Percentiles rank a stretch among this genome's conserved stretches.
phyloP scores from a whole-genome alignment of 2,797 vertebrate species.

The Cirrhinus molitorella region DNA sequence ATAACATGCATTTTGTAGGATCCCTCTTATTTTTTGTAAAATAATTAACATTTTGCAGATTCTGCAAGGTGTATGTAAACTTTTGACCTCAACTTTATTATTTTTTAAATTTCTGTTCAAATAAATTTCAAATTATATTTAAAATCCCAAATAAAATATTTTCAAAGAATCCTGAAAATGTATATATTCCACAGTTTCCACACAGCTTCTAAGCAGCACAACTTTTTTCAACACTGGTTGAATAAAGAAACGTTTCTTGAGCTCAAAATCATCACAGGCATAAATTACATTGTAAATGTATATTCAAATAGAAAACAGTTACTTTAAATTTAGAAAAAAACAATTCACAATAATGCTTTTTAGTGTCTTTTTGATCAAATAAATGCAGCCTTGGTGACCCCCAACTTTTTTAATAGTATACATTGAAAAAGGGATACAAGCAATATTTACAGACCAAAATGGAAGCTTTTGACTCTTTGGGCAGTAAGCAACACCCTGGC shows the following conservation, averaged over 20 bases:
- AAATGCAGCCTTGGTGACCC: neutral
- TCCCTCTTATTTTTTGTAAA: too few species aligned
- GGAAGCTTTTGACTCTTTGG: neutral
- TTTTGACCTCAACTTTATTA: too few species aligned
- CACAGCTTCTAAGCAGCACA: neutral
- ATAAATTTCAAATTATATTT: too few species aligned
- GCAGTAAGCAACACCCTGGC: neutral
- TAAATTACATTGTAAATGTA: neutral
- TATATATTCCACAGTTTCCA: neutral
- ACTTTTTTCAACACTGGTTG: neutral
- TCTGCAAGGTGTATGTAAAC: too few species aligned
- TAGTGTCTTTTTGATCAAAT: neutral
- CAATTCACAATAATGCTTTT: neutral
- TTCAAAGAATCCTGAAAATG: neutral
- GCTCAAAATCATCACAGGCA: neutral
- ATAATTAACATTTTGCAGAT: too few species aligned
- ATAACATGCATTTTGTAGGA: too few species aligned
- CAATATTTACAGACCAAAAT: neutral
- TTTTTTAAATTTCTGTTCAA: too few species aligned
- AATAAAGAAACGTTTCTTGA: neutral
- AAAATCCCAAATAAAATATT: neutral
- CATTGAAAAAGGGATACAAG: neutral
- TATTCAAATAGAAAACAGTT: neutral
- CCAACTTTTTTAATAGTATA: neutral
- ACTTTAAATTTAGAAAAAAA: neutral